Evolutionary conservation across 1,140 invertebrate species (phyloP).

Genomic region (Danaus melanippus): DNA sequence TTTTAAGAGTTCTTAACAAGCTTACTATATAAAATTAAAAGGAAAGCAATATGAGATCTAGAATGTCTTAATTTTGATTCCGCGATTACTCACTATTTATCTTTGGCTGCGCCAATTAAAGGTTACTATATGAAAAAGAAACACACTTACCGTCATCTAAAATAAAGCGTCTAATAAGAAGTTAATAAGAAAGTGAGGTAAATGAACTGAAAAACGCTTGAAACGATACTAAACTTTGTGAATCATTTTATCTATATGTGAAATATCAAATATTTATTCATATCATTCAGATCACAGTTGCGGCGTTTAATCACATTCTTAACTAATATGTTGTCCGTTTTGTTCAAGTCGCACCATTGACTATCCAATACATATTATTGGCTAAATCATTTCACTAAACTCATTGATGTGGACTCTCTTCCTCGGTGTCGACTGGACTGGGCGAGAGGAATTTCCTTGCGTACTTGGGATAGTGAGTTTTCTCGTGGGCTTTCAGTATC

Average conservation of each 20-base stretch:
- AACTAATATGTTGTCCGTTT: constrained; percentile 67
- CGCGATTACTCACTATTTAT: constrained; percentile 42
- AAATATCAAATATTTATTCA: constrained; percentile 73
- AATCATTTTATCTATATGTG: constrained; percentile 66
- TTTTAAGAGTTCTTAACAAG: too few species aligned
- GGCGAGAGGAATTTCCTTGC: constrained; percentile 88
- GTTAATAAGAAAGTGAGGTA: constrained; percentile 43
- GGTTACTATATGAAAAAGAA: constrained; percentile 37
- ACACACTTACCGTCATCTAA: constrained; percentile 47
- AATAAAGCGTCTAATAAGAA: constrained; percentile 60
- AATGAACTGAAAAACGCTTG: constrained; percentile 37
- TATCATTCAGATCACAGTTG: constrained; percentile 74
- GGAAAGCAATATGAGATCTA: constrained; percentile 25
- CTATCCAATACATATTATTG: constrained; percentile 46
- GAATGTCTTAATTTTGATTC: constrained; percentile 21
- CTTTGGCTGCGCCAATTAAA: constrained; percentile 66
- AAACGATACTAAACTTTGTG: constrained; percentile 49
- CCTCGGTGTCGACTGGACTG: constrained; percentile 85
- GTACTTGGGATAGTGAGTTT: constrained; percentile 92
- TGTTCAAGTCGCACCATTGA: constrained; percentile 52
- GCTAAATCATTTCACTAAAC: constrained; percentile 39
- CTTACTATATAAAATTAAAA: constrained; percentile 14
- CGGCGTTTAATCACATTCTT: constrained; percentile 73
- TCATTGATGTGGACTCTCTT: constrained; percentile 83
- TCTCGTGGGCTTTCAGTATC: constrained; percentile 92